These are phyloP conservation scores for Coenobita brevimanus DNA, from an alignment of 1,140 invertebrate genomes.

Conservation along the genomic window DNA sequence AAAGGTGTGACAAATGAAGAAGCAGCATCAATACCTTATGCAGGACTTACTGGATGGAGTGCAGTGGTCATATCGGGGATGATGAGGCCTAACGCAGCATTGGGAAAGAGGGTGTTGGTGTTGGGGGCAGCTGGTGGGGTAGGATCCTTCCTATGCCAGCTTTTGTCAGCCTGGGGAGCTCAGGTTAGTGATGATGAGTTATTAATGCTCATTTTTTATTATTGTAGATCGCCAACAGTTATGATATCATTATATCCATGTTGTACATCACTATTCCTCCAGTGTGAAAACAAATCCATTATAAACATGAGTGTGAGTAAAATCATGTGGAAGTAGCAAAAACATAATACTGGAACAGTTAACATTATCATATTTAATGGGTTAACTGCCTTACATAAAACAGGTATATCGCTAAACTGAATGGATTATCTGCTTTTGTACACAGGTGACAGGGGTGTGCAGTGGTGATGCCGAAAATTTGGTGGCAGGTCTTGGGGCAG, in stretches of 20 bases:
- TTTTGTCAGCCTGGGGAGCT: conserved; percentile 85
- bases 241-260: neutral
- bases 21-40: conserved; percentile 76
- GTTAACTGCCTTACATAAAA: too few relatives aligned
- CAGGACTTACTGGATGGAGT: conserved; percentile 44
- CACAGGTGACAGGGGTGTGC: conserved; percentile 84
- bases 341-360: too few relatives aligned
- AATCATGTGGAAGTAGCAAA: neutral
- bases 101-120: conserved; percentile 76
- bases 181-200: too few relatives aligned
- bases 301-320: neutral
- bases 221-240: neutral
- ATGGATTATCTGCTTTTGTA: too few relatives aligned
- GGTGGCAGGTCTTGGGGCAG: conserved; percentile 82
- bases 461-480: conserved; percentile 82
- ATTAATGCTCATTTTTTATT: too few relatives aligned
- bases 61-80: conserved; percentile 42
- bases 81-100: neutral
- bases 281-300: neutral
- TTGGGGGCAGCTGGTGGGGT: conserved; percentile 93
- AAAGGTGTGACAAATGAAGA: conserved; percentile 79
- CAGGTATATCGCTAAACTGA: too few relatives aligned
- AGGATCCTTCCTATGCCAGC: conserved; percentile 87
- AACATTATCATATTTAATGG: too few relatives aligned
- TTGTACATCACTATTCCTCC: neutral